A percentile compares a stretch with the other conserved stretches of the same genome.
phyloP scores from a whole-genome alignment of 2,113 vertebrate species.

The Brachypteracias leptosomus region DNA sequence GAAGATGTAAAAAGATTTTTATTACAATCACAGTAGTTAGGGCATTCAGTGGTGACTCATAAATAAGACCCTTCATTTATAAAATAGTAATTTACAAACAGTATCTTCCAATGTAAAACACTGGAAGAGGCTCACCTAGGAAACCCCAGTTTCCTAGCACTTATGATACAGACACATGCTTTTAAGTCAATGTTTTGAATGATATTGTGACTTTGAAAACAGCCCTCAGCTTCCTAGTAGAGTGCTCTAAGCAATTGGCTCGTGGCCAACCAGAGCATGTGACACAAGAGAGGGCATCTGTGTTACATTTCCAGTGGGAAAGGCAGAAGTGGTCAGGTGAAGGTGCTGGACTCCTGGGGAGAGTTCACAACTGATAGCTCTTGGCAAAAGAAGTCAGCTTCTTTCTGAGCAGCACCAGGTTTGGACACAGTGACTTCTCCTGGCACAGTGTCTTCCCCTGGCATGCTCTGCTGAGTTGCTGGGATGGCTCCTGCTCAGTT shows the following conservation, averaged over 20 bases:
- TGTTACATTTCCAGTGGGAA: neutral
- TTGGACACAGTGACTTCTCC: neutral
- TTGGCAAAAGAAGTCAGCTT: neutral
- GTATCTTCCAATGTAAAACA: neutral
- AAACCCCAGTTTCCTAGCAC: neutral
- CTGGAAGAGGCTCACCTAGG: neutral
- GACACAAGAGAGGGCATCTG: neutral
- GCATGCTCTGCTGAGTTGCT: rapidly evolving
- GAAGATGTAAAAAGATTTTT: neutral
- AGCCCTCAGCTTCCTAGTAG: neutral
- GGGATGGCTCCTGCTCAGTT: neutral
- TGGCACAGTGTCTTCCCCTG: neutral
- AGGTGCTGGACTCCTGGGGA: neutral
- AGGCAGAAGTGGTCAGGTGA: neutral
- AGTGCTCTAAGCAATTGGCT: neutral
- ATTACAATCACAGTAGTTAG: neutral
- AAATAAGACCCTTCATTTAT: neutral
- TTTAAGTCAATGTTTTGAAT: neutral
- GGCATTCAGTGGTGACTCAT: neutral
- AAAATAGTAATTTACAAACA: neutral
- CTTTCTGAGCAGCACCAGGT: neutral
- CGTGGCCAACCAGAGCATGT: rapidly evolving
- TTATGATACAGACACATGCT: neutral
- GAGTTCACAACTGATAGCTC: neutral
- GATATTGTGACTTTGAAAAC: neutral